Conservation (phyloP, 2,797 vertebrate genomes). For the Lates japonicus region DNA sequence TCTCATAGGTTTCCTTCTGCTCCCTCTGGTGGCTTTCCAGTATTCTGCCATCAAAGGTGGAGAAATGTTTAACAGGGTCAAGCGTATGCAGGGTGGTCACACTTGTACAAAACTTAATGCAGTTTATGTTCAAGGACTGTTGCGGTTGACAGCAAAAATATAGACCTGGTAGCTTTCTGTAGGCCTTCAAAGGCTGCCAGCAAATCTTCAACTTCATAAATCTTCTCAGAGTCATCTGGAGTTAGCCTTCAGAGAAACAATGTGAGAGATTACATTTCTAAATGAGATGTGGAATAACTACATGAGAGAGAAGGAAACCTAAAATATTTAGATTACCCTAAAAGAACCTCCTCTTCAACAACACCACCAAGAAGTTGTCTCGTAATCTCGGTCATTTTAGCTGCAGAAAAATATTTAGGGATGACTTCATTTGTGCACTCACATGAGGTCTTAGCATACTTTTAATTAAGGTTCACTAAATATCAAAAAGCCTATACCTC, state of each 20-base stretch:
- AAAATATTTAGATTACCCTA: constrained; percentile 83
- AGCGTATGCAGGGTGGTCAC: not conserved
- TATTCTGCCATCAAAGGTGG: constrained; percentile 80
- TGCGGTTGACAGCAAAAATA: not conserved
- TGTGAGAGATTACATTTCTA: constrained; percentile 8
- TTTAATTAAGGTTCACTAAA: not conserved
- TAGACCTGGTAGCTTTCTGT: constrained; percentile 93
- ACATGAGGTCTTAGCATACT: too few relatives aligned
- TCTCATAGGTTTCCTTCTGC: constrained; percentile 91
- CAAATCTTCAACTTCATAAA: constrained; percentile 91
- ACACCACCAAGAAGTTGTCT: constrained; percentile 91
- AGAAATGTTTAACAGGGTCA: not conserved
- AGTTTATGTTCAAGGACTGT: not conserved
- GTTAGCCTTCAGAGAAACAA: constrained; percentile 84
- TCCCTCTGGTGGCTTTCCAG: constrained; percentile 91
- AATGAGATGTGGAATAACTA: not conserved
- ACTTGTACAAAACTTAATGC: not conserved
- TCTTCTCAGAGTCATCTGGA: constrained; percentile 86
- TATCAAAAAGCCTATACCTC: constrained; percentile 82
- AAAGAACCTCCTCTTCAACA: constrained; percentile 89
- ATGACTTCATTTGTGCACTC: constrained; percentile 1
- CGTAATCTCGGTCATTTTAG: constrained; percentile 90
- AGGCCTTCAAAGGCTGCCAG: constrained; percentile 91
- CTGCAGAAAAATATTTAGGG: constrained; percentile 77
- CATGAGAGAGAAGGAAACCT: not conserved